Percentiles rank a stretch among this genome's conserved stretches.
Conservation (phyloP, 2,113 vertebrate species). For the Aythya baeri region DNA sequence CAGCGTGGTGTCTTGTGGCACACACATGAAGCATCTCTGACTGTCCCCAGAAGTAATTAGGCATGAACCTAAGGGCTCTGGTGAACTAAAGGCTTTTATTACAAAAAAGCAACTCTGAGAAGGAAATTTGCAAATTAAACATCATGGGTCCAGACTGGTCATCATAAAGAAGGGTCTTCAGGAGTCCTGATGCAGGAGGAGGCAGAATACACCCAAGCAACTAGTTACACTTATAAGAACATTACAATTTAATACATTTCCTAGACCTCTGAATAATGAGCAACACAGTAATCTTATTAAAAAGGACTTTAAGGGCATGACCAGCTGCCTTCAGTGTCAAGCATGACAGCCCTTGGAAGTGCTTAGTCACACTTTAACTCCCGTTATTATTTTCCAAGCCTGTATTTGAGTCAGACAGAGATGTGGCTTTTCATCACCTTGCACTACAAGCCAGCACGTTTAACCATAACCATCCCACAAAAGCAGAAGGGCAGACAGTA, state of each 20-base stretch:
- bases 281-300: slow-evolving; percentile 48
- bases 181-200: not conserved
- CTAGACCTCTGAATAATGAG: slow-evolving; percentile 40
- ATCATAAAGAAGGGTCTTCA: not conserved
- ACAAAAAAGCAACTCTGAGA: not conserved
- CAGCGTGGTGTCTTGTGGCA: not conserved
- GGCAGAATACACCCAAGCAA: not conserved
- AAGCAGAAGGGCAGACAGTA: not conserved
- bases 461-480: not conserved
- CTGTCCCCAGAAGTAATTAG: not conserved
- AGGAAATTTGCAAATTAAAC: not conserved
- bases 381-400: slow-evolving; percentile 36
- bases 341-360: slow-evolving; percentile 20
- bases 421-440: not conserved
- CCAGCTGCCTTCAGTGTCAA: slow-evolving; percentile 38
- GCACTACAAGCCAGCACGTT: not conserved
- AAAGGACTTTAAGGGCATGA: slow-evolving; percentile 47
- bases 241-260: slow-evolving; percentile 3
- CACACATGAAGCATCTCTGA: not conserved
- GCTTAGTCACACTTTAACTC: slow-evolving; percentile 60
- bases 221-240: not conserved
- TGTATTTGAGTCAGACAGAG: slow-evolving; percentile 32
- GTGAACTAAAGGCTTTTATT: not conserved
- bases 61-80: not conserved
- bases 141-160: not conserved